A percentile compares a stretch with the other conserved stretches of the same genome.
phyloP scores from a whole-genome alignment of 2,797 vertebrate species.

The Tachyglossus aculeatus region DNA sequence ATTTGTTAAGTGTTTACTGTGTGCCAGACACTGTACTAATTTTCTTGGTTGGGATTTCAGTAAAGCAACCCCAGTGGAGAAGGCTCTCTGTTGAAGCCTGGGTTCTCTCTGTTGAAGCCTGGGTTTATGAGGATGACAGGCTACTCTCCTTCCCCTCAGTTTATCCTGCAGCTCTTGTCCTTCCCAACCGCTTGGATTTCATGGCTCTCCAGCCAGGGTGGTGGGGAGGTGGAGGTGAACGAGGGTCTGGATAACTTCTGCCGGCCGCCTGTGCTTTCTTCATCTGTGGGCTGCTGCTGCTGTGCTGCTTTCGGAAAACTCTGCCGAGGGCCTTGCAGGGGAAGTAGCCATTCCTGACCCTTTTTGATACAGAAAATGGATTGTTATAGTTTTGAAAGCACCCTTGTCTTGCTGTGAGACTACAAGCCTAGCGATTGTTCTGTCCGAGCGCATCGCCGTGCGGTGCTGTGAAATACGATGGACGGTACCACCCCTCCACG shows the following conservation, averaged over 20 bases:
- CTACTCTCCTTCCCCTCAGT: no score
- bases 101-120: no score
- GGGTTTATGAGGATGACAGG: no score
- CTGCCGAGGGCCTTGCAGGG: slow-evolving; percentile 57
- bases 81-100: no score
- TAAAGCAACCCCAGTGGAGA: no score
- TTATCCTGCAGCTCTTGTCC: no score
- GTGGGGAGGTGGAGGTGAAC: slow-evolving; percentile 26
- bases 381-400: slow-evolving; percentile 71
- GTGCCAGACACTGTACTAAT: no score
- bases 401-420: slow-evolving; percentile 67
- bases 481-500: slow-evolving; percentile 65
- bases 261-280: slow-evolving; percentile 49
- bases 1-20: no score
- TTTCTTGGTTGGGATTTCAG: no score
- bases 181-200: slow-evolving; percentile 1
- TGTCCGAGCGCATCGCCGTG: slow-evolving; percentile 62
- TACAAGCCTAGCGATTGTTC: slow-evolving; percentile 67
- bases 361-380: slow-evolving; percentile 68
- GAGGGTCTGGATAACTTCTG: slow-evolving; percentile 55
- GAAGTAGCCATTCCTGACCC: slow-evolving; percentile 68
- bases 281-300: slow-evolving; percentile 44
- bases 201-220: no score
- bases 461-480: slow-evolving; percentile 69
- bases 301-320: slow-evolving; percentile 61